phyloP scores from a whole-genome alignment of 1,140 invertebrate species.

The Phthorimaea operculella region DNA sequence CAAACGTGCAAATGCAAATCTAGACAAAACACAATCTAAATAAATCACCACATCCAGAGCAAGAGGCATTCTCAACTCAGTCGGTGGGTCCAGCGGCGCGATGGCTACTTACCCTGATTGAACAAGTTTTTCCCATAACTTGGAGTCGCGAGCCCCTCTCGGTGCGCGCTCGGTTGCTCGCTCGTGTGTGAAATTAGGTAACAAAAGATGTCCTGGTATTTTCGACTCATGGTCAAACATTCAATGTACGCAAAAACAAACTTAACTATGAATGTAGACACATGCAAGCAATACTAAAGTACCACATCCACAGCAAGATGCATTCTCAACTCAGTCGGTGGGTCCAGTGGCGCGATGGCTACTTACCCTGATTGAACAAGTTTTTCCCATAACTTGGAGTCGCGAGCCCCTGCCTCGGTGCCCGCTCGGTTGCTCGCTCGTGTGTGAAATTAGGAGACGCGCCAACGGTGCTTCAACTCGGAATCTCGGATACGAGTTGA shows the following conservation, averaged over 20 bases:
- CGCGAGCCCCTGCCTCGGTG: neutral
- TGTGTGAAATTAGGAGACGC: neutral
- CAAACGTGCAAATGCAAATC: too few relatives aligned
- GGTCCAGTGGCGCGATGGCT: constrained; percentile 22
- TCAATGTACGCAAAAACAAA: too few relatives aligned
- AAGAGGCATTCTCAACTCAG: neutral
- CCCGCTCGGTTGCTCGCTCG: neutral
- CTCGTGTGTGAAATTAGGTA: neutral
- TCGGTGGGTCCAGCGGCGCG: constrained; percentile 31
- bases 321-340: constrained; percentile 20
- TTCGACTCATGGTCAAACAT: too few relatives aligned
- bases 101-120: constrained; percentile 7
- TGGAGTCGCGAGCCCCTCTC: neutral
- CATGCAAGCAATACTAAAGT: too few relatives aligned
- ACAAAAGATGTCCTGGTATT: too few relatives aligned
- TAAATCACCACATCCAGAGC: too few relatives aligned
- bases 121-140: constrained; percentile 1
- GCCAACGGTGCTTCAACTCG: too few relatives aligned
- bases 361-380: constrained; percentile 1
- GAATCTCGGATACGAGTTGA: too few relatives aligned
- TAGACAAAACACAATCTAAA: too few relatives aligned
- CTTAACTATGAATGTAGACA: too few relatives aligned
- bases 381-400: neutral
- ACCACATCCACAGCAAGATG: too few relatives aligned
- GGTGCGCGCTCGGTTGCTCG: neutral